These are phyloP conservation scores for Simalia tracyae DNA, from an alignment of 2,797 vertebrate genomes.

Conservation along the genomic window DNA sequence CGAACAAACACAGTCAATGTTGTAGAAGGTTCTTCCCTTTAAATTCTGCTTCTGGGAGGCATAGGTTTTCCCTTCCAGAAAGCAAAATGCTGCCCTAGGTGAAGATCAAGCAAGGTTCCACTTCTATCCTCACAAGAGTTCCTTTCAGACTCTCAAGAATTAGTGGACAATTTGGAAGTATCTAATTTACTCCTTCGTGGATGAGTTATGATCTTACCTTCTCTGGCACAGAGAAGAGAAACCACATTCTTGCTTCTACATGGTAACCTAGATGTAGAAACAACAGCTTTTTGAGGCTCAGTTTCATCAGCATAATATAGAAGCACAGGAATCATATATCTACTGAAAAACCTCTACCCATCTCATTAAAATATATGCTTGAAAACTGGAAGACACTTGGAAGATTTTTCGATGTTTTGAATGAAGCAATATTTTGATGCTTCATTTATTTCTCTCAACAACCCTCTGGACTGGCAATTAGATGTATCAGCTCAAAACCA, in stretches of 20 bases:
- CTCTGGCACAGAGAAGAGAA: slow-evolving; percentile 82
- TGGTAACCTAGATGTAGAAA: slow-evolving; percentile 75
- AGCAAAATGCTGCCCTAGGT: background rate
- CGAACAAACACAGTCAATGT: background rate
- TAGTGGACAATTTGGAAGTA: background rate
- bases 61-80: background rate
- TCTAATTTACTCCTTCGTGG: background rate
- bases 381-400: background rate
- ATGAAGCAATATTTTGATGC: background rate
- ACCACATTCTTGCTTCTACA: slow-evolving; percentile 86
- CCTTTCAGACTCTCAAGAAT: background rate
- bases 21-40: background rate
- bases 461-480: background rate
- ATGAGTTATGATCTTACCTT: slow-evolving; percentile 76
- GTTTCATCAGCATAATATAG: slow-evolving; percentile 17
- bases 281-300: slow-evolving; percentile 41
- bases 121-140: background rate
- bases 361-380: background rate
- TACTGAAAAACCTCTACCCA: background rate
- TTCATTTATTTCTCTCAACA: background rate
- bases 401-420: background rate
- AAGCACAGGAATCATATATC: slow-evolving; percentile 5
- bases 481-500: background rate
- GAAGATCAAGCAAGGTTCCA: background rate
- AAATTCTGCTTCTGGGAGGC: background rate